A percentile compares a stretch with the other conserved stretches of the same genome.
Conservation (phyloP, 2,888 invertebrate genomes). For the Trachelus iudaicus region DNA sequence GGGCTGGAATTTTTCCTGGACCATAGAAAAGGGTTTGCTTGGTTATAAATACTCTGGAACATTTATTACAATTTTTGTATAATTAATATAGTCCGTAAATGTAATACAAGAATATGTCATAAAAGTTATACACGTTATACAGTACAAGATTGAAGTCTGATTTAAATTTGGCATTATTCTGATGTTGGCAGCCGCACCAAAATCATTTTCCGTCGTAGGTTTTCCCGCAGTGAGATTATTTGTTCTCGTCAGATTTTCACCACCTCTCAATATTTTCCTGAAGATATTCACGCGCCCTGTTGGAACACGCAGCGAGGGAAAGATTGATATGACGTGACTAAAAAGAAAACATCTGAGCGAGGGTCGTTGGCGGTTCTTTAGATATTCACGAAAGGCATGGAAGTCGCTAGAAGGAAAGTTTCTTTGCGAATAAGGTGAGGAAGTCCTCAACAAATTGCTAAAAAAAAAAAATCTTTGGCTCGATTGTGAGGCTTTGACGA, state of each 20-base stretch:
- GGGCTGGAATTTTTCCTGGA: conserved; percentile 75
- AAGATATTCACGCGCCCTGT: not conserved
- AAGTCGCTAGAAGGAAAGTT: not conserved
- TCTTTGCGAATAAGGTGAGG: not conserved
- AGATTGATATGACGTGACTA: conserved; percentile 17
- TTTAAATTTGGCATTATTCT: not conserved
- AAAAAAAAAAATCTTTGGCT: not conserved
- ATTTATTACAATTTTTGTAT: not conserved
- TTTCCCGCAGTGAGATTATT: not conserved
- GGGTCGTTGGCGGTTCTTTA: not conserved
- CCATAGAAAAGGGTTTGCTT: conserved; percentile 51
- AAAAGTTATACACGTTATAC: not conserved
- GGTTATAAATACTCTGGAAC: not conserved
- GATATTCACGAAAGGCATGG: not conserved
- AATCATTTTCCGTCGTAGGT: not conserved
- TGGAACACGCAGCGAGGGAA: not conserved
- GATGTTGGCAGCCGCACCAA: not conserved
- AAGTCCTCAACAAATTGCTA: not conserved
- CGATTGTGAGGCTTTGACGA: not conserved
- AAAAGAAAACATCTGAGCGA: conserved; percentile 8
- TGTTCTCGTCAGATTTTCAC: not conserved
- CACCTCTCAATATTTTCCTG: not conserved
- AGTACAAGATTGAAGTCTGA: not conserved
- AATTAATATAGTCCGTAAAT: not conserved
- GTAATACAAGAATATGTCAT: not conserved